Conservation (phyloP, 2,113 vertebrate species). For the Dissostichus mawsoni region DNA sequence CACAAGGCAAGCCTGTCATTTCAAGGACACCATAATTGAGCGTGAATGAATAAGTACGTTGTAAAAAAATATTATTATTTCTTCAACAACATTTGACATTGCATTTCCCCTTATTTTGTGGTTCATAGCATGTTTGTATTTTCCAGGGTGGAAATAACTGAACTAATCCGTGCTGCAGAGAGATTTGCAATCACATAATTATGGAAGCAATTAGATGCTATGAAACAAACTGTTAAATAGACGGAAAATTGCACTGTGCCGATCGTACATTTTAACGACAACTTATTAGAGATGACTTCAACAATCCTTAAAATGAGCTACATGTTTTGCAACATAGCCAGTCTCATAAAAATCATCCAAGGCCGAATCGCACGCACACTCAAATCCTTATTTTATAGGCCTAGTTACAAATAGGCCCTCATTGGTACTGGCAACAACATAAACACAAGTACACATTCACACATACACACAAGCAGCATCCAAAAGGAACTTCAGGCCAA, state of each 20-base stretch:
- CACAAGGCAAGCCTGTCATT: not conserved
- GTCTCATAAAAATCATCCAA: conserved; percentile 56
- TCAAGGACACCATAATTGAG: not conserved
- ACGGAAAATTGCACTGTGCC: conserved; percentile 19
- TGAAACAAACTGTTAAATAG: conserved; percentile 32
- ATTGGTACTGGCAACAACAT: conserved; percentile 37
- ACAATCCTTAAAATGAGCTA: conserved; percentile 62
- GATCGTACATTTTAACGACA: conserved; percentile 55
- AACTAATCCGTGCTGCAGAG: not conserved
- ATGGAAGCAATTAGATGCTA: not conserved
- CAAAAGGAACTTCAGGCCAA: conserved; percentile 56
- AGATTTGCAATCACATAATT: conserved; percentile 11
- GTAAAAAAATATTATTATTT: not conserved
- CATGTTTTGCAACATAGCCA: conserved; percentile 34
- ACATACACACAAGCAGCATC: conserved; percentile 9
- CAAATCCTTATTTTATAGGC: conserved; percentile 56
- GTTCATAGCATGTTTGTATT: not conserved
- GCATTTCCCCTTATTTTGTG: conserved; percentile 4
- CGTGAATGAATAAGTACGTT: not conserved
- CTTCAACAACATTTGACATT: not conserved
- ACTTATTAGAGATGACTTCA: conserved; percentile 55
- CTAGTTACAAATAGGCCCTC: conserved; percentile 42
- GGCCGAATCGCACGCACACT: conserved; percentile 36
- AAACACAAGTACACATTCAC: conserved; percentile 12
- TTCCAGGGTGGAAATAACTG: not conserved